These are phyloP conservation scores for Plectrocnemia conspersa DNA, from an alignment of 1,140 invertebrate genomes.

Conservation along the genomic window DNA sequence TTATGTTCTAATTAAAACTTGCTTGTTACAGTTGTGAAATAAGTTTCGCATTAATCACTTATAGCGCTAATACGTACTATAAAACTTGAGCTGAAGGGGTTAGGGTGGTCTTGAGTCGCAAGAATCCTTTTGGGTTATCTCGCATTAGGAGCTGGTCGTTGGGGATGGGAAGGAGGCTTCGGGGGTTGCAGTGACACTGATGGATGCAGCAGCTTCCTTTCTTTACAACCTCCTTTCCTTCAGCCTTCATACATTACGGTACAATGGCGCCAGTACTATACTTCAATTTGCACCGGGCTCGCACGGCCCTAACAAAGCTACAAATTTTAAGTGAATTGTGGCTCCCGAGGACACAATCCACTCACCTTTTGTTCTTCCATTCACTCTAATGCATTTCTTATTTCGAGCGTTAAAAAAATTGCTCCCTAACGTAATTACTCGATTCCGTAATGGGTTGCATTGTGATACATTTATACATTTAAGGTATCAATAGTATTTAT, in stretches of 20 bases:
- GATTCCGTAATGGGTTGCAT: no score
- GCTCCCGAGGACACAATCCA: constrained; percentile 1
- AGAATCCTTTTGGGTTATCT: constrained; percentile 4
- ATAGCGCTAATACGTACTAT: no score
- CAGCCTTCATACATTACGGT: not conserved
- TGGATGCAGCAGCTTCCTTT: constrained; percentile 24
- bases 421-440: no score
- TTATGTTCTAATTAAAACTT: no score
- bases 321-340: not conserved
- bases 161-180: not conserved
- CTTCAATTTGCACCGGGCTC: constrained; percentile 10
- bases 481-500: no score
- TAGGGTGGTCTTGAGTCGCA: no score
- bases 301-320: not conserved
- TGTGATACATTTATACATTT: no score
- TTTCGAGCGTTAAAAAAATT: no score
- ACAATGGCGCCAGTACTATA: not conserved
- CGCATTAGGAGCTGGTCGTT: not conserved
- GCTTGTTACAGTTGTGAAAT: no score
- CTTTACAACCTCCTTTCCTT: constrained; percentile 13
- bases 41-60: no score
- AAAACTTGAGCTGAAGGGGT: no score
- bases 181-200: constrained; percentile 17
- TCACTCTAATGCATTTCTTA: no score
- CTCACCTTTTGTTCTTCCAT: not conserved